These are phyloP conservation scores for Hypanus sabinus DNA, from an alignment of 2,113 vertebrate species.

Conservation along the genomic window DNA sequence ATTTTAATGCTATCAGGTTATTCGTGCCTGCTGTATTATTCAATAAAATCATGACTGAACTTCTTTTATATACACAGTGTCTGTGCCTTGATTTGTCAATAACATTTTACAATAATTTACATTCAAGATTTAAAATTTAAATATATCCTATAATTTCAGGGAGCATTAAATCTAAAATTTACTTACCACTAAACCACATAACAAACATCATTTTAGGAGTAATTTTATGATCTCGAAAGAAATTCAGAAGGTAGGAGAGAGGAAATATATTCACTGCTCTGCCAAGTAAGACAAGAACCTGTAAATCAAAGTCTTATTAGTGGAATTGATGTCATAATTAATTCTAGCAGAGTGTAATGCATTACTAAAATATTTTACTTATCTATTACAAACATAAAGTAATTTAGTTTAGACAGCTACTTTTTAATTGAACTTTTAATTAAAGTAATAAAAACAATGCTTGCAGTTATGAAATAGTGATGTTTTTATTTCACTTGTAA, in stretches of 20 bases:
- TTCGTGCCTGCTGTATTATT: too few species aligned
- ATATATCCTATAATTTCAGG: neutral
- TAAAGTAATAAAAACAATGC: neutral
- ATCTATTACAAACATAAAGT: too few species aligned
- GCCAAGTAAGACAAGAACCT: constrained; percentile 88
- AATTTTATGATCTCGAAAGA: constrained; percentile 97
- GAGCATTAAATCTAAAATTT: neutral
- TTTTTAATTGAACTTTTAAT: neutral
- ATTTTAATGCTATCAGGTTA: too few species aligned
- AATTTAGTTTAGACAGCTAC: neutral
- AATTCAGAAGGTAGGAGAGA: constrained; percentile 88
- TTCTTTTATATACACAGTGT: too few species aligned
- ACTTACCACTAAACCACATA: constrained; percentile 99
- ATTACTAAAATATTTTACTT: neutral
- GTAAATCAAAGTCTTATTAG: constrained; percentile 31
- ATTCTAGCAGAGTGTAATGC: neutral
- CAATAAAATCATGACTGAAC: too few species aligned
- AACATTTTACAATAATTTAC: neutral
- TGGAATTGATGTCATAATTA: neutral
- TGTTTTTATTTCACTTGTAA: neutral
- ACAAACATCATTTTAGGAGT: constrained; percentile 99
- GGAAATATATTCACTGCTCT: constrained; percentile 95
- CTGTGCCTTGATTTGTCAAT: too few species aligned
- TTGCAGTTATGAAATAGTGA: neutral
- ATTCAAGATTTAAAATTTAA: neutral